Conservation (phyloP, 2,113 vertebrate genomes). For the Gymnobelideus leadbeateri region DNA sequence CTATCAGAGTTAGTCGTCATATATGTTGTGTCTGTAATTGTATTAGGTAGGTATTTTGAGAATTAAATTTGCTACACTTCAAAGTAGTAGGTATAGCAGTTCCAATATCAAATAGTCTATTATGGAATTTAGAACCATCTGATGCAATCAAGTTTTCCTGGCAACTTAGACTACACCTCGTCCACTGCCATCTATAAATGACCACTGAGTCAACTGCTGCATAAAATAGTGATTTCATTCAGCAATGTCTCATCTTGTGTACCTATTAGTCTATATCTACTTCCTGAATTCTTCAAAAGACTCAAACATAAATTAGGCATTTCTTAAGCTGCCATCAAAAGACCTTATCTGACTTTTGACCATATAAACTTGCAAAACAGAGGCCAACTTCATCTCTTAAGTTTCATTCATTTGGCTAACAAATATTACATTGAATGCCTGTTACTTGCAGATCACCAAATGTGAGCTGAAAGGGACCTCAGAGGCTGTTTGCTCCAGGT, state of each 20-base stretch:
- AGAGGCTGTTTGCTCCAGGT: not conserved
- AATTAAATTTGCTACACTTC: conserved; percentile 40
- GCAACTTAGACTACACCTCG: not conserved
- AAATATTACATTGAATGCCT: not conserved
- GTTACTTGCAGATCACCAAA: not conserved
- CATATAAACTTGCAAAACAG: not conserved
- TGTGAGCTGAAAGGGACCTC: not conserved
- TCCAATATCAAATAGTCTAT: not conserved
- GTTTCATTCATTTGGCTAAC: not conserved
- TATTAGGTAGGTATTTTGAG: not conserved
- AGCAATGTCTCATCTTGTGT: not conserved
- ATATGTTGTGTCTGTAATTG: too few species aligned
- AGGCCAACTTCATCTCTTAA: not conserved
- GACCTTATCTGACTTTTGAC: not conserved
- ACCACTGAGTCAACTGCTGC: not conserved
- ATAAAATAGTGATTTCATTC: not conserved
- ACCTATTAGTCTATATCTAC: not conserved
- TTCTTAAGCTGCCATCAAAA: not conserved
- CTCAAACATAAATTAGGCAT: too few species aligned
- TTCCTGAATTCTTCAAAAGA: not conserved
- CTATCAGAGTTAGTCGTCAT: too few species aligned
- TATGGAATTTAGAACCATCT: not conserved
- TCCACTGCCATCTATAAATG: not conserved
- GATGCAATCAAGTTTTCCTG: not conserved
- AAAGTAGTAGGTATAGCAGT: conserved; percentile 4